These are phyloP conservation scores for Chloropsis cyanopogon DNA, from an alignment of 2,113 vertebrate genomes.

Conservation along the genomic window DNA sequence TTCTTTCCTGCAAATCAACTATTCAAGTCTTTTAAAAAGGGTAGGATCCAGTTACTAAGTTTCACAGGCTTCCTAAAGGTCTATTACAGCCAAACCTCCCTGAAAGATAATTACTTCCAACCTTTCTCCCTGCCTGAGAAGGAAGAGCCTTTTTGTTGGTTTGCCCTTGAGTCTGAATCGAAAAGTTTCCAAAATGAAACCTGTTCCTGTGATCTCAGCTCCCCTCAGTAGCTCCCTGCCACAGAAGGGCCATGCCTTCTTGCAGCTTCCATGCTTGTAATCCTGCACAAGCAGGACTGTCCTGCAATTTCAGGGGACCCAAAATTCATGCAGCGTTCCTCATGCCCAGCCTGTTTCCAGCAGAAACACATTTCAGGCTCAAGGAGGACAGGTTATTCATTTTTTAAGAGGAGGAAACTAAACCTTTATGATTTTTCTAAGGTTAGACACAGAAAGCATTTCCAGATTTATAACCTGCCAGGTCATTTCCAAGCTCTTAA, in stretches of 20 bases:
- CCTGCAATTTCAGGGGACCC: accelerated
- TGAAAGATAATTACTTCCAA: background rate
- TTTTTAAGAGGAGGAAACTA: background rate
- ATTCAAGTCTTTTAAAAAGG: background rate
- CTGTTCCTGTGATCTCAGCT: background rate
- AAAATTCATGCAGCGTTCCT: background rate
- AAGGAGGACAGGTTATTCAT: background rate
- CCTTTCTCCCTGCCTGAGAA: background rate
- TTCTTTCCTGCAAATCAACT: background rate
- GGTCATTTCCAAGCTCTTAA: background rate
- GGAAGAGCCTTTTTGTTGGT: background rate
- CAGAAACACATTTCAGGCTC: background rate
- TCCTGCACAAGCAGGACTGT: background rate
- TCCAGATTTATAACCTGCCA: background rate
- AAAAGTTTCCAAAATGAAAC: background rate
- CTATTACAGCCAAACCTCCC: background rate
- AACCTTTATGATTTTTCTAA: background rate
- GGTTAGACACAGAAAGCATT: background rate
- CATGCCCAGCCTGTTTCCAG: background rate
- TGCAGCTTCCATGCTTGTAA: background rate
- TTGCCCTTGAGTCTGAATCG: background rate
- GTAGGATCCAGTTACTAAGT: background rate
- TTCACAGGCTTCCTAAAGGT: background rate
- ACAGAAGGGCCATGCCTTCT: background rate
- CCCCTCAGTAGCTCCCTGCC: background rate